Evolutionary conservation across 1,140 invertebrate species (phyloP).

Genomic region (Eriocheir sinensis): DNA sequence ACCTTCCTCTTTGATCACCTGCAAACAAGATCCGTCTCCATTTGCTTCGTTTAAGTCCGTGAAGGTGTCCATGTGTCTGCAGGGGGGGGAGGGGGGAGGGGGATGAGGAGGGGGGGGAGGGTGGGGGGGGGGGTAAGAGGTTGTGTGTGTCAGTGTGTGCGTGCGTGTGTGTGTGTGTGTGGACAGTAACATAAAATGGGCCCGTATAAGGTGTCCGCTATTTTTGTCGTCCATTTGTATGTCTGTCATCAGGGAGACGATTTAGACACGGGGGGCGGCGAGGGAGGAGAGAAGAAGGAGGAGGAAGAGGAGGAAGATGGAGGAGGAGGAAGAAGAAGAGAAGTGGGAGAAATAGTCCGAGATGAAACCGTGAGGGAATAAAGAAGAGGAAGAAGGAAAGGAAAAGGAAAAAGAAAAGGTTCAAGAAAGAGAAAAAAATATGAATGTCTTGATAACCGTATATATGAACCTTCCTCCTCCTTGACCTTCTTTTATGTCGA

Average conservation of each 20-base stretch:
- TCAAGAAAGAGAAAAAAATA: too few relatives aligned
- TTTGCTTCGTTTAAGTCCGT: not conserved
- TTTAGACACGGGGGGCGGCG: not conserved
- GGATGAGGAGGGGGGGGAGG: not conserved
- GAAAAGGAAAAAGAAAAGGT: too few relatives aligned
- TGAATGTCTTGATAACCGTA: too few relatives aligned
- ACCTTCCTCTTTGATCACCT: not conserved
- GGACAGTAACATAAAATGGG: not conserved
- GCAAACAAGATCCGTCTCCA: not conserved
- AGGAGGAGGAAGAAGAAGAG: not conserved
- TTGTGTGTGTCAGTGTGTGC: not conserved
- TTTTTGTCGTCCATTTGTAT: not conserved
- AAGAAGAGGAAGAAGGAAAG: not conserved
- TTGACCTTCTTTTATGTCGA: too few relatives aligned
- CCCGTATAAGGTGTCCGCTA: not conserved
- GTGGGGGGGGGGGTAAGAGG: not conserved
- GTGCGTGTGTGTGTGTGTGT: not conserved
- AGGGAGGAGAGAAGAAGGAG: not conserved
- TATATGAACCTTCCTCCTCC: too few relatives aligned
- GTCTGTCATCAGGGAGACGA: not conserved
- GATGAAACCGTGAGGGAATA: too few relatives aligned
- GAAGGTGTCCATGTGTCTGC: not conserved
- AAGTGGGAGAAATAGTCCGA: not conserved
- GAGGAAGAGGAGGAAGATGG: not conserved
- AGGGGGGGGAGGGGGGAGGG: not conserved